Evolutionary conservation across 1,140 invertebrate species (phyloP).

Genomic region (Atopsyche davidsoni): DNA sequence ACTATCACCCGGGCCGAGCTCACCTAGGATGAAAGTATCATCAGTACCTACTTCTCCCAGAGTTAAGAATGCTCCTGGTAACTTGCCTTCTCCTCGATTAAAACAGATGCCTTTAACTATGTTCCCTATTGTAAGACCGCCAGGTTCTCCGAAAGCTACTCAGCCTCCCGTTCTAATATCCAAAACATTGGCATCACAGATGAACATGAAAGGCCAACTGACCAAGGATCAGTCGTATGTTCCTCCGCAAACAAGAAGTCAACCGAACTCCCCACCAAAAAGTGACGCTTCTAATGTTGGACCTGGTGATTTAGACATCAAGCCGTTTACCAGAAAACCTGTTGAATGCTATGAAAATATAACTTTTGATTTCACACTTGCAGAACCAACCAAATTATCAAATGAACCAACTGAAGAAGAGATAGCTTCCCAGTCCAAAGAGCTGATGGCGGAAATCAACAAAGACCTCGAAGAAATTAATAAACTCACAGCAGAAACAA

Average conservation of each 20-base stretch:
- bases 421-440: slow-evolving; percentile 34
- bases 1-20: slow-evolving; percentile 54
- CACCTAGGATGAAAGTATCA: slow-evolving; percentile 53
- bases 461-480: slow-evolving; percentile 49
- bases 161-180: slow-evolving; percentile 40
- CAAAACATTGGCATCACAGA: slow-evolving; percentile 45
- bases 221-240: slow-evolving; percentile 32
- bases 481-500: slow-evolving; percentile 45
- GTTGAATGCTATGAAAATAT: slow-evolving; percentile 18
- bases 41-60: slow-evolving; percentile 68
- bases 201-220: slow-evolving; percentile 43
- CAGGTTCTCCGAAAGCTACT: slow-evolving; percentile 50
- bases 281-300: slow-evolving; percentile 1
- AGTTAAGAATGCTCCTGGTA: slow-evolving; percentile 53
- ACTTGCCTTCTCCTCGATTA: slow-evolving; percentile 54
- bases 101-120: slow-evolving; percentile 48
- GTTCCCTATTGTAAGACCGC: slow-evolving; percentile 52
- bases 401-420: slow-evolving; percentile 23
- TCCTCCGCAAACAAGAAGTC: slow-evolving; percentile 44
- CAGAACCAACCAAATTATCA: slow-evolving; percentile 8
- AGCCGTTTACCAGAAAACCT: slow-evolving; percentile 16
- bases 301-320: slow-evolving; percentile 3
- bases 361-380: slow-evolving; percentile 15
- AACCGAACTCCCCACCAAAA: slow-evolving; percentile 40
- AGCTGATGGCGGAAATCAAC: slow-evolving; percentile 45